These are phyloP conservation scores for Grammomys dolichurus DNA, from an alignment of 2,113 vertebrate genomes.

Conservation along the genomic window DNA sequence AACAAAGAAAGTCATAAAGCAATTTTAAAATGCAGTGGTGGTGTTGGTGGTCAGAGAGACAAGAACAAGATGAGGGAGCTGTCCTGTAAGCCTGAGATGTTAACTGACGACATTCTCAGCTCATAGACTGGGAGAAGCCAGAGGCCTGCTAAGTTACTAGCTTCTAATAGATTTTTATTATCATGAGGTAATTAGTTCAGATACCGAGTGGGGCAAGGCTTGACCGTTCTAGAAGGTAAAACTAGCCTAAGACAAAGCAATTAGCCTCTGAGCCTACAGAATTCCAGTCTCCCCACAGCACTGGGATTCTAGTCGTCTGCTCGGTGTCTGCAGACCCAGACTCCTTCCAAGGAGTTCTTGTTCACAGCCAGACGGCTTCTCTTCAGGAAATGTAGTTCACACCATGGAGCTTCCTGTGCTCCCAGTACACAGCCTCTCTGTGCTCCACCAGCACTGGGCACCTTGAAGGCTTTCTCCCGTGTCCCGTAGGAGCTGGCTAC, in stretches of 20 bases:
- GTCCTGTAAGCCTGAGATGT: background rate
- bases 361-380: background rate
- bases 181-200: background rate
- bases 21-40: background rate
- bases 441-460: background rate
- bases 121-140: background rate
- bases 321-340: background rate
- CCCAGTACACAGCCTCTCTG: background rate
- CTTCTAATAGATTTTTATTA: background rate
- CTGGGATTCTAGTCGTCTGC: background rate
- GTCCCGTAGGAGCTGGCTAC: background rate
- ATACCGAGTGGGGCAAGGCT: background rate
- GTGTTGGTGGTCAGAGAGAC: background rate
- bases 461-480: accelerated
- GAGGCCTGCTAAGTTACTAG: background rate
- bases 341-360: background rate
- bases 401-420: background rate
- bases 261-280: background rate
- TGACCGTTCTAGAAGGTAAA: background rate
- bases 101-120: background rate
- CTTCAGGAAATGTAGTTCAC: background rate
- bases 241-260: background rate
- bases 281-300: background rate
- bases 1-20: background rate
- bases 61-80: background rate